These are phyloP conservation scores for Ctenopoma kingsleyae DNA, from an alignment of 2,797 vertebrate genomes.

Conservation along the genomic window DNA sequence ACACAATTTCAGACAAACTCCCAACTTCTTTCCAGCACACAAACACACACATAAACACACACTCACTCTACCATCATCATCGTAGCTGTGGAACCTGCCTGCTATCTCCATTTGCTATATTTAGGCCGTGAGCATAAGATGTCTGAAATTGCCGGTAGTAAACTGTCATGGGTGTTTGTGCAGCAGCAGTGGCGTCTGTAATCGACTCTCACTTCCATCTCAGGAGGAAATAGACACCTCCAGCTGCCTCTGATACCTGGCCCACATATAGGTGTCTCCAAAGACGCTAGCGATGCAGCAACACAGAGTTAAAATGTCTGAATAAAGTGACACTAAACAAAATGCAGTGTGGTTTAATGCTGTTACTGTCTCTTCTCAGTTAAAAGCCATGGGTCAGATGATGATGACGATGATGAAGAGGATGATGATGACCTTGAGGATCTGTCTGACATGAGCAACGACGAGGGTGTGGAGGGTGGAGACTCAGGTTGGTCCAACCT, in stretches of 20 bases:
- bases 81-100: constrained; percentile 72
- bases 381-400: constrained; percentile 63
- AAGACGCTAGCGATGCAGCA: constrained; percentile 57
- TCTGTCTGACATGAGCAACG: constrained; percentile 80
- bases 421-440: constrained; percentile 72
- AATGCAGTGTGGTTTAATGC: constrained; percentile 30
- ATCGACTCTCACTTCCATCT: constrained; percentile 81
- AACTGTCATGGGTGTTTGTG: constrained; percentile 84
- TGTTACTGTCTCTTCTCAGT: constrained; percentile 55
- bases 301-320: constrained; percentile 56
- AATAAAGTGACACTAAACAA: constrained; percentile 39
- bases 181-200: constrained; percentile 69
- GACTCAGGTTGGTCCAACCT: constrained; percentile 68
- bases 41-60: constrained; percentile 9
- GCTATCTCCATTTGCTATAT: constrained; percentile 83
- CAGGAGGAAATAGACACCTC: constrained; percentile 76
- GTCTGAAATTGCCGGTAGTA: constrained; percentile 81
- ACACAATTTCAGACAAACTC: constrained; percentile 61
- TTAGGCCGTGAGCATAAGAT: constrained; percentile 79
- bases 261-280: constrained; percentile 79
- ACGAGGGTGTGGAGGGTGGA: constrained; percentile 67
- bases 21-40: constrained; percentile 45
- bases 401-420: constrained; percentile 43
- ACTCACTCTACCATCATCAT: constrained; percentile 58
- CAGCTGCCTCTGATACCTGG: constrained; percentile 79